Evolutionary conservation across 2,797 vertebrate genomes (phyloP), one percentile per base, ranked within the genome.

Genomic region (Epinephelus awoara): DNA sequence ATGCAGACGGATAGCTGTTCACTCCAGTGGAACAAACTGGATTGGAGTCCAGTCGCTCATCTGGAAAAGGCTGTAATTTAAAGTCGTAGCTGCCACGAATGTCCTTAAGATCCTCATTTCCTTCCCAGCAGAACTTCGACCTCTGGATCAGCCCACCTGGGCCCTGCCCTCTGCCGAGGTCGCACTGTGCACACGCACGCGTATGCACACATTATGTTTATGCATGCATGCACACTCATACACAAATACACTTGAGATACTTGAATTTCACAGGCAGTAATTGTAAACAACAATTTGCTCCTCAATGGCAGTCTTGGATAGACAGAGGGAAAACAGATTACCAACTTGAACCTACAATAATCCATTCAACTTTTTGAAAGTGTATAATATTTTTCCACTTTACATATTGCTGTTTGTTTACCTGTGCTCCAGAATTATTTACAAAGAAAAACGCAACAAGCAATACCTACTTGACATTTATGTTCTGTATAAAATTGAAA

Each of bases 1-100:
- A 96, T 96, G 94, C 88, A 93, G 92, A 94, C 91, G 90, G 94
- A 96, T 94, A 82, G 93, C 85, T 94, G 94, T 87, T 94, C 95
- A 95, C 93, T 96, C 93, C 93, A 91, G 93, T 86, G 93, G 95
- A 96, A 96, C 94, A 95, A 95, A 95, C 92, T 89, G 92, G 91
- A 96, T 94, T 94, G 92, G 91, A 93, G 90, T 93, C 91, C 90
- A 86, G 90, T 87, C 90, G 87, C 91, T 95, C 94, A 92, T 93
- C 94, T 94, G 94, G 94, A 95, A 95, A 92, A 93, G 91, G 87
- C 90, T 90, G 87, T 93, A 93, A 95, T 94, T 94, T 94, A 90
- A 94, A 93, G 91, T 91, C 50, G 62, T 79, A 52, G 86, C 84
- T 75, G 80, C 76, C 0, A n/a, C n/a, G 67, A 89, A 72, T 82